Conservation (phyloP, 2,888 invertebrate species). For the Zygothrica quintamaculata region DNA sequence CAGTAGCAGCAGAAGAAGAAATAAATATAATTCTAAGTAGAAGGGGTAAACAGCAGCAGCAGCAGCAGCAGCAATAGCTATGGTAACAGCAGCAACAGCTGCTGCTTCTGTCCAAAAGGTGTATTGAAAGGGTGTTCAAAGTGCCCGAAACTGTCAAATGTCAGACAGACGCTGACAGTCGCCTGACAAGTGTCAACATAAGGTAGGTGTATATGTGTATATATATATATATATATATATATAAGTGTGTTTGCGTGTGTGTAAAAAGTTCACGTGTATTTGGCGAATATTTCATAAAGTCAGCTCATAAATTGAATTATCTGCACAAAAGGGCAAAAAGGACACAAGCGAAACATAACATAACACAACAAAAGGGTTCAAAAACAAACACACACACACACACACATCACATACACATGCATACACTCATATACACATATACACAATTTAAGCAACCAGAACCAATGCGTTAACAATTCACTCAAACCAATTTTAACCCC, state of each 20-base stretch:
- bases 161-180: conserved; percentile 70
- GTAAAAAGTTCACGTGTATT: conserved; percentile 34
- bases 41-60: neutral
- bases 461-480: conserved; percentile 47
- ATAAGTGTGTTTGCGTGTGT: conserved; percentile 16
- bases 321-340: conserved; percentile 58
- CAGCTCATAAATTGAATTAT: conserved; percentile 75
- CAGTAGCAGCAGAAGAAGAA: conserved; percentile 15
- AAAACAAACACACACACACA: conserved; percentile 12
- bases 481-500: too few species aligned
- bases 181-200: conserved; percentile 77
- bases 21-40: too few species aligned
- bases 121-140: conserved; percentile 55
- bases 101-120: conserved; percentile 57
- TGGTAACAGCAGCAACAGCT: conserved; percentile 9
- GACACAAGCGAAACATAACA: conserved; percentile 30
- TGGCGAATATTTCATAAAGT: conserved; percentile 61
- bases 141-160: conserved; percentile 73
- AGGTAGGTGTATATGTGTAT: conserved; percentile 32
- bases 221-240: conserved; percentile 16
- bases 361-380: conserved; percentile 35
- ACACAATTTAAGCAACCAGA: conserved; percentile 43
- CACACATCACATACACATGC: too few species aligned
- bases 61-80: neutral
- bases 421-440: too few species aligned